Evolutionary conservation across 2,888 invertebrate genomes (phyloP).

Genomic region (Drosophila fungiperda): DNA sequence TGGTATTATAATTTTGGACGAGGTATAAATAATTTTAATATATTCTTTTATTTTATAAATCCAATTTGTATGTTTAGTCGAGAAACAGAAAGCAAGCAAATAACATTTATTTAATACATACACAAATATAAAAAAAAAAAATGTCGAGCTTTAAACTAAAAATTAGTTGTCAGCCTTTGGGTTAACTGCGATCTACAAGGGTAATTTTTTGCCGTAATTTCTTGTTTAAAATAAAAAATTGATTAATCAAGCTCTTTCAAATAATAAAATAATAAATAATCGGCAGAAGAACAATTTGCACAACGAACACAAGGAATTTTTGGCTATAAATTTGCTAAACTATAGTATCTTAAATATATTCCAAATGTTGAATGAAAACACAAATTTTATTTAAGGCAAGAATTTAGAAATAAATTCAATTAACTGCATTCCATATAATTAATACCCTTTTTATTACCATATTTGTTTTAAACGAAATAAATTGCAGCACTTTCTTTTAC

Average conservation of each 20-base stretch:
- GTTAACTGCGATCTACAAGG: not conserved
- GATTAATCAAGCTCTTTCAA: too few species aligned
- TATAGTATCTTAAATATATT: not conserved
- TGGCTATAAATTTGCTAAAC: not conserved
- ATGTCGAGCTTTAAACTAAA: not conserved
- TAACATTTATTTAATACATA: not conserved
- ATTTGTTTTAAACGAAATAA: not conserved
- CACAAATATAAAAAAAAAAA: not conserved
- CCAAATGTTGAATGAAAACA: not conserved
- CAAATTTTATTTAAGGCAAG: not conserved
- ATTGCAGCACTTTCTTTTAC: not conserved
- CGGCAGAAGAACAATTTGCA: not conserved
- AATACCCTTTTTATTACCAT: not conserved
- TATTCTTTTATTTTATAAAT: too few species aligned
- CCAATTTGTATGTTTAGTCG: not conserved
- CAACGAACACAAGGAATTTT: not conserved
- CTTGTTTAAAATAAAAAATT: not conserved
- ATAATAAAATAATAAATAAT: too few species aligned
- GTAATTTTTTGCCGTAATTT: not conserved
- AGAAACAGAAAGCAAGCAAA: not conserved
- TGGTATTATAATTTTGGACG: not conserved
- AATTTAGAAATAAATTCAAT: not conserved
- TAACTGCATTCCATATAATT: not conserved
- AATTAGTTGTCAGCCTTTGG: not conserved
- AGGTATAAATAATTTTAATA: not conserved